Evolutionary conservation across 2,113 vertebrate genomes (phyloP).

Genomic region (Atlantisia rogersi): DNA sequence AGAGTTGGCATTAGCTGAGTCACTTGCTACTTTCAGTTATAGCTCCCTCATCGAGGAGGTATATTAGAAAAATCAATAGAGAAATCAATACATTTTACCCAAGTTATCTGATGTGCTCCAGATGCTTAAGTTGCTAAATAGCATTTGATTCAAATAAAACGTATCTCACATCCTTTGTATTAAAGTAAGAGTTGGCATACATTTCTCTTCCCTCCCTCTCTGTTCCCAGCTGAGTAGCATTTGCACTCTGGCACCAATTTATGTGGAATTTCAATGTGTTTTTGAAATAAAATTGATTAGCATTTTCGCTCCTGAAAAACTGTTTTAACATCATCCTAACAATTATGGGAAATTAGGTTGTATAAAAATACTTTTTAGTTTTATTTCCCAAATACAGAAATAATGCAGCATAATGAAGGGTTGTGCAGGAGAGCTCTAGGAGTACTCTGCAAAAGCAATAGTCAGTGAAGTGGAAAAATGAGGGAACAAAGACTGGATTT

Average conservation of each 20-base stretch:
- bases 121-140: constrained; percentile 66
- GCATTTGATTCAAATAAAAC: constrained; percentile 62
- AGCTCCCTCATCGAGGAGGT: constrained; percentile 13
- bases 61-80: constrained; percentile 69
- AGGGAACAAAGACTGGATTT: constrained; percentile 61
- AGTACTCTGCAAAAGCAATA: constrained; percentile 53
- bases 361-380: constrained; percentile 42
- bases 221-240: constrained; percentile 15
- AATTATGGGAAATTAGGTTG: constrained; percentile 28
- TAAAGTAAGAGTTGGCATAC: not conserved
- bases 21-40: constrained; percentile 17
- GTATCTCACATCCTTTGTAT: constrained; percentile 41
- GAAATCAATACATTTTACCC: constrained; percentile 67
- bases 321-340: not conserved
- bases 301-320: constrained; percentile 30
- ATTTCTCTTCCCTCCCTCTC: not conserved
- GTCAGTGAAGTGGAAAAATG: constrained; percentile 63
- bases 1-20: not conserved
- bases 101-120: constrained; percentile 63
- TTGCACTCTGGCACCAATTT: constrained; percentile 34
- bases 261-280: constrained; percentile 21
- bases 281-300: constrained; percentile 41
- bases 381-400: constrained; percentile 63
- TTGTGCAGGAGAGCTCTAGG: constrained; percentile 24
- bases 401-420: constrained; percentile 43